Evolutionary conservation across 2,797 vertebrate genomes (phyloP), one percentile per base, ranked within the genome.

Genomic region (Jordanella pulchra): DNA sequence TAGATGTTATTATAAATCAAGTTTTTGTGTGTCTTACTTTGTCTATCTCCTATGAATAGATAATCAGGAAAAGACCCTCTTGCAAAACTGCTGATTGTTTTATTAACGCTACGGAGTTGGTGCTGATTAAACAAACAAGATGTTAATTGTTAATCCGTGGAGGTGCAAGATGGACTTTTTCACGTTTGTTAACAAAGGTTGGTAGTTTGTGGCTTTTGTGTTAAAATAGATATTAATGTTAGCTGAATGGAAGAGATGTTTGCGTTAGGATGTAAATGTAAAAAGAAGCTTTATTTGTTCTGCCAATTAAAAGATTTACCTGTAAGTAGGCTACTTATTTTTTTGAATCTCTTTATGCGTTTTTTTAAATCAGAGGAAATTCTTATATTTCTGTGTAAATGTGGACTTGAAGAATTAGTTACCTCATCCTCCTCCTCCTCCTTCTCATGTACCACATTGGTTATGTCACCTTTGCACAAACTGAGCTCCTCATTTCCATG

Each of bases 81-180:
- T 56, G 3, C 27, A 45, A 68, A 69, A 3, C 23, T 58, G 51
- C 42, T 50, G 21, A 35, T 72, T 72, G 65, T 68, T 50, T 4
- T 42, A 13, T 65, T 71, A 71, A 58, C 45, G 61, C 35, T 45
- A 50, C 44, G 32, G 60, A 54, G 42, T 61, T 61, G 64, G 28
- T 69, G 51, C 66, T 61, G 14, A 47, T 67, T 42, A 71, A 50
- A 69, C 60, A 76, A 69, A 61, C 61, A 63, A 42, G 42, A 76
- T 48, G 65, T 54, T 65, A 65, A 68, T 65, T 69, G 53, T 50
- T 45, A 51, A 72, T 18, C 25, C 58, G 30, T 50, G 12, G 4
- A 55, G 56, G 48, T 47, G 73, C 25, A 35, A 27, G 51, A 60
- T 15, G 51, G 35, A n/a, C 60, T 65, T 23, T 65, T 45, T 65